Conservation (phyloP, 2,113 vertebrate genomes). For the Oncorhynchus gorbuscha region DNA sequence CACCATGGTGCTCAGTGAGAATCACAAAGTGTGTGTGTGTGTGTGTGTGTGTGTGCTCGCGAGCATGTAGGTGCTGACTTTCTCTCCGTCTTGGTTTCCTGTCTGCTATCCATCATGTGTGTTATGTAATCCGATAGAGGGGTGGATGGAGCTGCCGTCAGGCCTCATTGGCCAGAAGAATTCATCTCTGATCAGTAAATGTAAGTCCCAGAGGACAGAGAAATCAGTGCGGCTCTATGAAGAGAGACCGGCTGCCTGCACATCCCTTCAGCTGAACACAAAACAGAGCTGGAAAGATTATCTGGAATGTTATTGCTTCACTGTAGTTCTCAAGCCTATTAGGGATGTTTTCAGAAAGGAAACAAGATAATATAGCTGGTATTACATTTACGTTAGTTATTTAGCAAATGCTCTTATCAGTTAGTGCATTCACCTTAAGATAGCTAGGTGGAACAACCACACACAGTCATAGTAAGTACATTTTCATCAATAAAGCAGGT, state of each 20-base stretch:
- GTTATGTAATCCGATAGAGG: constrained; percentile 41
- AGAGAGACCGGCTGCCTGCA: background rate
- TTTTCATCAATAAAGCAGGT: no score
- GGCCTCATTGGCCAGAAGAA: constrained; percentile 8
- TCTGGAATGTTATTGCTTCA: constrained; percentile 26
- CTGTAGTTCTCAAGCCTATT: constrained; percentile 16
- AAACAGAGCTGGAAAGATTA: background rate
- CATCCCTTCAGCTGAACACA: constrained; percentile 4
- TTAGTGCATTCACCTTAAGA: no score
- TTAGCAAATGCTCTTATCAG: no score
- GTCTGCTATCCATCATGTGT: constrained; percentile 46
- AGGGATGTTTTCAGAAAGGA: constrained; percentile 25
- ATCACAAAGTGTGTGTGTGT: constrained; percentile 5
- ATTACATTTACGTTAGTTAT: no score
- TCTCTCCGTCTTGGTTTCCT: constrained; percentile 19
- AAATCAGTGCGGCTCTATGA: background rate
- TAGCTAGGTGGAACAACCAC: no score
- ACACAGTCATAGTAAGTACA: no score
- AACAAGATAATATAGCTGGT: no score
- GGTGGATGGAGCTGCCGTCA: constrained; percentile 13
- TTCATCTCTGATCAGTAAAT: constrained; percentile 25
- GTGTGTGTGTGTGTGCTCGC: constrained; percentile 26
- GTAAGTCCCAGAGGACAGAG: constrained; percentile 4
- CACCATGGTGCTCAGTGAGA: background rate
- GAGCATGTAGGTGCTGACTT: constrained; percentile 18